Evolutionary conservation across 2,888 invertebrate genomes (phyloP), one percentile per base, ranked within the genome.

Genomic region (Drosophila multiciliata): DNA sequence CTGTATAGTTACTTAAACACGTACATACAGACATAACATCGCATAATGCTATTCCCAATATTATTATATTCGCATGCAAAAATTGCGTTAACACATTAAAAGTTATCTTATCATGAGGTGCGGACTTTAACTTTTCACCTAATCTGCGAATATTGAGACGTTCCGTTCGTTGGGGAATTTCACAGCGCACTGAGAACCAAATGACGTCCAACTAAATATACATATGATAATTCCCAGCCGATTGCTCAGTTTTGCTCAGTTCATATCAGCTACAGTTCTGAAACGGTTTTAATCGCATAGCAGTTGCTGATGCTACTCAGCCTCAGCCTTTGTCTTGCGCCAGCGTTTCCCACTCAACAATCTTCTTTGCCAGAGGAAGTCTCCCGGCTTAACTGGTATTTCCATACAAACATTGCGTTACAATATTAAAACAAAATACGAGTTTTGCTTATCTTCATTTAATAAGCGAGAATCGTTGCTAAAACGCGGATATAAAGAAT

Each of bases 1-100:
- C 60, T 33, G 71, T 67, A 61, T 61, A 49, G 84, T 84, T 75
- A 72, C 86, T 82, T 78, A 77, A 53, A 64, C 55, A 53, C 59
- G 64, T 61, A 54, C 62, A 57, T 48, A 69, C 49, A 33, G 15
- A 54, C 35, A 55, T 3, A 55, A 26, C 38, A 26, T 50, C 35
- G 26, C 32, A 29, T 36, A 26, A 20, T 45, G 11, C 17, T 11
- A 53, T 61, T 62, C 61, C 58, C 57, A 66, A 71, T 68, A 72
- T 42, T 8, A 15, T 15, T 45, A 33, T 50, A 60, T 63, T 57
- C 66, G 42, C 50, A 55, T 66, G 49, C 49, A 49, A 49, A 66
- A 23, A 66, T 61, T 73, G 71, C 61, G 66, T 74, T 76, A 80
- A 59, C 73, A 70, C 80, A 77, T 75, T 81, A 72, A 81, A 89